These are phyloP conservation scores for Temnothorax longispinosus DNA, from an alignment of 1,140 invertebrate species.

Conservation along the genomic window DNA sequence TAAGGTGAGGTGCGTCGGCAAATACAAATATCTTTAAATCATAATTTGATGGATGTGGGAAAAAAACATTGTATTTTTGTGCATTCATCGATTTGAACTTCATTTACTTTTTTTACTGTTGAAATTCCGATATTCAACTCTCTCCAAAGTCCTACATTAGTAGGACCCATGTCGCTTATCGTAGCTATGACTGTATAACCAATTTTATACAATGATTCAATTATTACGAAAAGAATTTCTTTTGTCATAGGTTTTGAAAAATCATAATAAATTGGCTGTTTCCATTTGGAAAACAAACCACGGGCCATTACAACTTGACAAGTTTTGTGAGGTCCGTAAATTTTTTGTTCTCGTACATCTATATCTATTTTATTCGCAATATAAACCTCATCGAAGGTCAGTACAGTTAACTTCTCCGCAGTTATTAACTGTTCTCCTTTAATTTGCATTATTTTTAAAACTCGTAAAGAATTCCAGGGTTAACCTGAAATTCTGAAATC, in stretches of 20 bases:
- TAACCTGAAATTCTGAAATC: background rate
- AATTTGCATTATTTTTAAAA: background rate
- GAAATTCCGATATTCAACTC: too few relatives aligned
- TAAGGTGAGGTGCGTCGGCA: background rate
- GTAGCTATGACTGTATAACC: background rate
- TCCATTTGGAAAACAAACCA: background rate
- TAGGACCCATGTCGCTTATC: too few relatives aligned
- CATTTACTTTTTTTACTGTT: too few relatives aligned
- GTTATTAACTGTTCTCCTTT: background rate
- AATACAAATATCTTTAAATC: background rate
- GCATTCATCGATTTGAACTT: background rate
- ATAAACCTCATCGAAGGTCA: background rate
- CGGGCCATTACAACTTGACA: background rate
- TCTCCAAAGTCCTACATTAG: too few relatives aligned
- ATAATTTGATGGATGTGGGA: background rate
- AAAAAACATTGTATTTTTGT: background rate
- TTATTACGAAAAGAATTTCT: background rate
- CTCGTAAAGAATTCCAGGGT: background rate
- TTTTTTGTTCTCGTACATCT: background rate
- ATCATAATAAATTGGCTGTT: background rate
- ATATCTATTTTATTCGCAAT: background rate
- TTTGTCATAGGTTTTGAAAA: background rate
- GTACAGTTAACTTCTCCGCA: background rate
- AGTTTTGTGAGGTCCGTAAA: constrained; percentile 2
- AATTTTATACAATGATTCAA: background rate